These are phyloP conservation scores for Coturnix japonica DNA, from an alignment of 2,113 vertebrate species.

Conservation along the genomic window DNA sequence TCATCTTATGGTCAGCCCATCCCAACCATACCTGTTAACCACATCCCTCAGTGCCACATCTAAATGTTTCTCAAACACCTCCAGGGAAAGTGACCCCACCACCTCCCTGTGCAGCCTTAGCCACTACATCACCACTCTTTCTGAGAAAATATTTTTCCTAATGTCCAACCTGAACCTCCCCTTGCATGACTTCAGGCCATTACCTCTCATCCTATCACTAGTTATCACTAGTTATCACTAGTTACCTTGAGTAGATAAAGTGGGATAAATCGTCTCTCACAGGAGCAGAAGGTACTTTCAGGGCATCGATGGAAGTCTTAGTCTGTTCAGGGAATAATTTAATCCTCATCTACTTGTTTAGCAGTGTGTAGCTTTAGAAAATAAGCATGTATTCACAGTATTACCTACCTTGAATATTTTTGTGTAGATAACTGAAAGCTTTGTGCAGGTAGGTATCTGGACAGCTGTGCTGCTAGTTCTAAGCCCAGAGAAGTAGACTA, in stretches of 20 bases:
- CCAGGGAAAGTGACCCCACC: too few relatives aligned
- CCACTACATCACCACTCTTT: too few relatives aligned
- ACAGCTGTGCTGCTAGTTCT: not conserved
- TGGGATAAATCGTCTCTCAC: not conserved
- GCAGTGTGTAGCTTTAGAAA: not conserved
- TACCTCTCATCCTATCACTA: too few relatives aligned
- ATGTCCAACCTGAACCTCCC: too few relatives aligned
- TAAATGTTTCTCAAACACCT: too few relatives aligned
- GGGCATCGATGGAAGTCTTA: not conserved
- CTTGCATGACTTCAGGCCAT: too few relatives aligned
- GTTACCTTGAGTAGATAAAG: not conserved
- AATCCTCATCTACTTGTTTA: not conserved
- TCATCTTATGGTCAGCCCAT: too few relatives aligned
- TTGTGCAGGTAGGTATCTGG: not conserved
- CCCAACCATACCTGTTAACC: too few relatives aligned
- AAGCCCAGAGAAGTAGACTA: not conserved
- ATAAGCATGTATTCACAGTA: not conserved
- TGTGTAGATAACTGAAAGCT: not conserved
- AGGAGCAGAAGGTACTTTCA: not conserved
- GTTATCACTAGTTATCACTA: too few relatives aligned
- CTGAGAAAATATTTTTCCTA: too few relatives aligned
- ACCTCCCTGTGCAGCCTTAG: too few relatives aligned
- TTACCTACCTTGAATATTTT: not conserved
- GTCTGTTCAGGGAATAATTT: not conserved
- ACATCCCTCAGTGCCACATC: too few relatives aligned